Conservation (phyloP, 1,140 invertebrate species). For the Scaptomyza graminum region DNA sequence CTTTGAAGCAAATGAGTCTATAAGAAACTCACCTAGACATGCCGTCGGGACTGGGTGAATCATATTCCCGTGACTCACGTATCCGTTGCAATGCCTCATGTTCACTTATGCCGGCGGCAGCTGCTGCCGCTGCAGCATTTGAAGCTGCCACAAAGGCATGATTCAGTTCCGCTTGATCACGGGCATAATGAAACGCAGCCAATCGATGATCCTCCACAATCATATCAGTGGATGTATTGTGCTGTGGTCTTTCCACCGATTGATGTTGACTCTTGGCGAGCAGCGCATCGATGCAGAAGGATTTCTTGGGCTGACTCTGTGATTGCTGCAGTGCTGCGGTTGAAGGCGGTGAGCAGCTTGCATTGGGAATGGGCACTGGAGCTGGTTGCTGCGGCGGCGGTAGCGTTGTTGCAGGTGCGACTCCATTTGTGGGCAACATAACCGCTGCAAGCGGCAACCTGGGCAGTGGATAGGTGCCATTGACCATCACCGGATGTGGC, state of each 20-base stretch:
- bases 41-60: constrained; percentile 82
- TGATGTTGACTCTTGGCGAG: constrained; percentile 83
- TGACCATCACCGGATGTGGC: constrained; percentile 53
- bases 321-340: constrained; percentile 45
- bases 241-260: constrained; percentile 30
- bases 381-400: constrained; percentile 19
- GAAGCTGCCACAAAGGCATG: constrained; percentile 73
- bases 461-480: constrained; percentile 62
- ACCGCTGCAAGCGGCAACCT: constrained; percentile 62
- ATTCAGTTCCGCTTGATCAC: constrained; percentile 69
- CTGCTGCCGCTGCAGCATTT: constrained; percentile 65
- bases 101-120: constrained; percentile 72
- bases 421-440: constrained; percentile 57
- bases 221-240: constrained; percentile 27
- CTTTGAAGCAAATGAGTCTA: neutral
- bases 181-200: constrained; percentile 70
- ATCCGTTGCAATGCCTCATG: constrained; percentile 78
- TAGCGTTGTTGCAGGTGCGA: constrained; percentile 21
- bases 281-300: constrained; percentile 89
- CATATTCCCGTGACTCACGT: constrained; percentile 79
- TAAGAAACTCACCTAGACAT: constrained; percentile 75
- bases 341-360: constrained; percentile 40
- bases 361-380: constrained; percentile 25
- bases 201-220: constrained; percentile 73
- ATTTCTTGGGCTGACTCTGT: constrained; percentile 84